Evolutionary conservation across 2,113 vertebrate genomes (phyloP).

Genomic region (Laticauda colubrina): DNA sequence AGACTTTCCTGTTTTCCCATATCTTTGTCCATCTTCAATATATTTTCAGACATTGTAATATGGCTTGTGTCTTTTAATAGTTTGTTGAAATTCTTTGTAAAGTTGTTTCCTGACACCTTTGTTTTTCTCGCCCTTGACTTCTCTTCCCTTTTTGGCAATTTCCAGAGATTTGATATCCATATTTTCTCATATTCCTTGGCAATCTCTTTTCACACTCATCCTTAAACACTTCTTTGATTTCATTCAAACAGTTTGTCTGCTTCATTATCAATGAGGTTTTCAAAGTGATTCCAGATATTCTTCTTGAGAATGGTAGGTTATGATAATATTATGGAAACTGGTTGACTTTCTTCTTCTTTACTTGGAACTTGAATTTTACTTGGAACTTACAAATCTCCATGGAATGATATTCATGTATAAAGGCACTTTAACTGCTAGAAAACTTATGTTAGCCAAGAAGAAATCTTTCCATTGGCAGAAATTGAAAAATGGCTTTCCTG

Average conservation of each 20-base stretch:
- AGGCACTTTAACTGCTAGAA: background rate
- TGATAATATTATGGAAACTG: background rate
- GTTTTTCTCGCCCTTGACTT: background rate
- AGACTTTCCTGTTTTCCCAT: background rate
- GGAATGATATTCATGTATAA: background rate
- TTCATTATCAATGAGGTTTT: background rate
- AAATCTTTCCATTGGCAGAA: background rate
- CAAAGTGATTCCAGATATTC: background rate
- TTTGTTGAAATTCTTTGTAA: background rate
- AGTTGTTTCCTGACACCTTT: background rate
- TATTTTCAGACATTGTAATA: background rate
- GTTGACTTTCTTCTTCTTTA: background rate
- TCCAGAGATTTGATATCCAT: background rate
- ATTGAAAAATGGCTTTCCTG: background rate
- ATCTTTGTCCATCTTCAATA: background rate
- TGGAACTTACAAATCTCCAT: background rate
- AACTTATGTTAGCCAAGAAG: background rate
- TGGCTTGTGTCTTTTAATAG: background rate
- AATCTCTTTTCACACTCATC: background rate
- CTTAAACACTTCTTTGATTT: background rate
- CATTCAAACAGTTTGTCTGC: background rate
- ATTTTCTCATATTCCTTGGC: background rate
- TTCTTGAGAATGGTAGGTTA: background rate
- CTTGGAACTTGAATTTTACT: background rate
- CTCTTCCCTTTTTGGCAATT: background rate